phyloP scores from a whole-genome alignment of 2,888 invertebrate species.

The Suillia variegata region DNA sequence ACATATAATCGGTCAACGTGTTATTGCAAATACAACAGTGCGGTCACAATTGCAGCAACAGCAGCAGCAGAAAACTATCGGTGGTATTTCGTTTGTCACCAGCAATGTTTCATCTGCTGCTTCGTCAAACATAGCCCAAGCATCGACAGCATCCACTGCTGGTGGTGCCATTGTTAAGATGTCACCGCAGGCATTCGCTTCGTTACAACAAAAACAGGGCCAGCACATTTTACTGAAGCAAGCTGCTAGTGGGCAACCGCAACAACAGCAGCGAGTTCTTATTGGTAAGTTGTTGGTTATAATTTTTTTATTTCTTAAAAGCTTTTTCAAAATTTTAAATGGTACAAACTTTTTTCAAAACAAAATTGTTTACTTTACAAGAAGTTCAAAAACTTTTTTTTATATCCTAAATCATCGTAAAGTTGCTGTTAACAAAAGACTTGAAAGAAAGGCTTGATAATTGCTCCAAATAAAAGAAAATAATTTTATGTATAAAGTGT shows the following conservation, averaged over 20 bases:
- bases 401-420: too few relatives aligned
- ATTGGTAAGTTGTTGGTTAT: conserved; percentile 37
- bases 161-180: conserved; percentile 52
- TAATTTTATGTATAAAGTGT: too few relatives aligned
- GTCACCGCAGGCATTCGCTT: conserved; percentile 54
- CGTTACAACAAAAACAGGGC: conserved; percentile 56
- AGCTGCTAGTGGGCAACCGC: conserved; percentile 27
- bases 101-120: conserved; percentile 19
- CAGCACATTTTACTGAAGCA: conserved; percentile 48
- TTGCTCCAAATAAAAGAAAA: too few relatives aligned
- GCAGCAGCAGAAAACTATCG: conserved; percentile 33
- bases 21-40: conserved; percentile 40
- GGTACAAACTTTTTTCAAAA: not conserved
- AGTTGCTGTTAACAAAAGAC: too few relatives aligned
- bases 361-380: not conserved
- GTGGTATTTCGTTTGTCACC: conserved; percentile 36
- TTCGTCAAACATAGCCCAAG: not conserved
- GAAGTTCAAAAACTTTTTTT: not conserved
- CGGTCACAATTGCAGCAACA: conserved; percentile 34
- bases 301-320: not conserved
- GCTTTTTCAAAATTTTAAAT: not conserved
- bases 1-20: conserved; percentile 45
- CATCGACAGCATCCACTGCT: conserved; percentile 14
- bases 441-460: too few relatives aligned
- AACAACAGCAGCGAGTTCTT: conserved; percentile 45